Evolutionary conservation across 1,140 invertebrate genomes (phyloP).

Genomic region (Macrobrachium rosenbergii): DNA sequence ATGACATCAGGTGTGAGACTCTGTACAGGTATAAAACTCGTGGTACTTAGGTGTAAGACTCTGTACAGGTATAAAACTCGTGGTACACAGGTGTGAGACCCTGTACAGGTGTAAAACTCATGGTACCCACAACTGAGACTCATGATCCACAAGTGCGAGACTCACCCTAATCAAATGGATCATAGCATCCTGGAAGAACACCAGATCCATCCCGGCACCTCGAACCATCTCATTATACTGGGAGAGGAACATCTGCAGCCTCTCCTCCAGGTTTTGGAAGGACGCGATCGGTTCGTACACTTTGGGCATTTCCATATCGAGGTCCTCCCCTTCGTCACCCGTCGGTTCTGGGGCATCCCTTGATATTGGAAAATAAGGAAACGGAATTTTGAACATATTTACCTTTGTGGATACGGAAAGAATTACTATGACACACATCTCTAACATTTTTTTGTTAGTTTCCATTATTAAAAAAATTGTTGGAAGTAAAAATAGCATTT

Average conservation of each 20-base stretch:
- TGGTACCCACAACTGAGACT: background rate
- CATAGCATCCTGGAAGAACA: constrained; percentile 99
- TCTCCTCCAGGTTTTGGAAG: constrained; percentile 81
- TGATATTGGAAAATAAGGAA: constrained; percentile 12
- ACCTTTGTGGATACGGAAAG: background rate
- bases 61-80: too few relatives aligned
- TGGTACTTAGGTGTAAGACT: too few relatives aligned
- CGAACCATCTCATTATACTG: constrained; percentile 98
- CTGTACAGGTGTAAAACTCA: background rate
- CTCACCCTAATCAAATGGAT: constrained; percentile 87
- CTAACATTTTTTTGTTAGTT: too few relatives aligned
- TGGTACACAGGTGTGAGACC: too few relatives aligned
- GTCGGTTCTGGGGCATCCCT: constrained; percentile 97
- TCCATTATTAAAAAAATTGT: too few relatives aligned
- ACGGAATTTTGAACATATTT: background rate
- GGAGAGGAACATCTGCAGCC: constrained; percentile 91
- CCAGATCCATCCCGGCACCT: constrained; percentile 95
- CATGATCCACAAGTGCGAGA: background rate
- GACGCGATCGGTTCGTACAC: constrained; percentile 91
- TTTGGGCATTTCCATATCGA: constrained; percentile 94
- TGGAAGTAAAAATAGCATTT: too few relatives aligned
- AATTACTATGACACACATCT: background rate
- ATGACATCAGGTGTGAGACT: too few relatives aligned
- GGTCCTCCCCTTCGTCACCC: constrained; percentile 95
- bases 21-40: background rate